Conservation (phyloP, 2,113 vertebrate species). For the Spheniscus mendiculus region DNA sequence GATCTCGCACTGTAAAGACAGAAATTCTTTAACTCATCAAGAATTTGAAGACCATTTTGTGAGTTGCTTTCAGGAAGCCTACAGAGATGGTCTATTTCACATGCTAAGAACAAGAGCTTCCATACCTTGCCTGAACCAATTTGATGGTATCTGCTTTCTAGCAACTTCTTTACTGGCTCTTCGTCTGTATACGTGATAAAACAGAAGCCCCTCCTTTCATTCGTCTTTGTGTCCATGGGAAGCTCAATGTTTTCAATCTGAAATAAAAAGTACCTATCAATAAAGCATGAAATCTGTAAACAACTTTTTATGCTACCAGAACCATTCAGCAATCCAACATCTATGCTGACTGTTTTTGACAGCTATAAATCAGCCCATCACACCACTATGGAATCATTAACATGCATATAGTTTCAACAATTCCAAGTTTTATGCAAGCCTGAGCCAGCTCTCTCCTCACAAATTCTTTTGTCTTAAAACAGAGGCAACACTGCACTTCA, state of each 20-base stretch:
- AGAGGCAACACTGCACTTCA: not conserved
- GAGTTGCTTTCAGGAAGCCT: not conserved
- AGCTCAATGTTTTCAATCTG: conserved; percentile 91
- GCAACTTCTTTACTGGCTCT: conserved; percentile 88
- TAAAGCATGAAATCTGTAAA: rapidly evolving
- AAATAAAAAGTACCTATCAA: not conserved
- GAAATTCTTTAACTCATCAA: not conserved
- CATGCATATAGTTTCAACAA: rapidly evolving
- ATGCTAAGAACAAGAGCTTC: not conserved
- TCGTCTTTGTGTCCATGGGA: conserved; percentile 89
- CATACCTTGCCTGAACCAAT: conserved; percentile 89
- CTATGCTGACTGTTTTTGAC: rapidly evolving
- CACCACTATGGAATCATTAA: not conserved
- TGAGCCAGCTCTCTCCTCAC: not conserved
- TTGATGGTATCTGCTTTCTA: conserved; percentile 90
- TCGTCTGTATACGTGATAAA: conserved; percentile 88
- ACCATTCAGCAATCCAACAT: not conserved
- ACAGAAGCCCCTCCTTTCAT: conserved; percentile 89
- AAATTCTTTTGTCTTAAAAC: not conserved
- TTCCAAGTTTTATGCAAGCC: not conserved
- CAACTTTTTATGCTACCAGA: not conserved
- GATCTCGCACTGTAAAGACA: conserved; percentile 83
- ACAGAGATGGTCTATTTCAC: not conserved
- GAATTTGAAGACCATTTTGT: not conserved
- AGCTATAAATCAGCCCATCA: not conserved